These are phyloP conservation scores for Drosophila anomelani DNA, from an alignment of 2,888 invertebrate species.

Conservation along the genomic window DNA sequence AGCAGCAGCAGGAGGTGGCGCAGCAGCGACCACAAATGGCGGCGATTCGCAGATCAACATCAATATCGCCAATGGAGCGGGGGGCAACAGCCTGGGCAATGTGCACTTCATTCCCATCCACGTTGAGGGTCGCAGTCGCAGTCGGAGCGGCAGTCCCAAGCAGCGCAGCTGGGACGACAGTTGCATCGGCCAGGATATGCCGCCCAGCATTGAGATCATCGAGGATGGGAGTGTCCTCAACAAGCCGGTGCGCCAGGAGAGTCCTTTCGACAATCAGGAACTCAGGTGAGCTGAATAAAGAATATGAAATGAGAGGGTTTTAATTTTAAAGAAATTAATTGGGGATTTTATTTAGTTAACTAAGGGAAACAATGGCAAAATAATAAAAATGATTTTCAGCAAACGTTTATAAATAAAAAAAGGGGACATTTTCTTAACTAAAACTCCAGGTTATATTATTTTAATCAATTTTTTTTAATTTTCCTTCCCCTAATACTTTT, in stretches of 20 bases:
- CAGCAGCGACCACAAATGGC: conserved; percentile 36
- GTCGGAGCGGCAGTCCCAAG: conserved; percentile 68
- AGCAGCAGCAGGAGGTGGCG: conserved; percentile 38
- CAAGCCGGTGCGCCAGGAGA: conserved; percentile 27
- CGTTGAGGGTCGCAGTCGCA: conserved; percentile 77
- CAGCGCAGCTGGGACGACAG: conserved; percentile 81
- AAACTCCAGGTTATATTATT: too few species aligned
- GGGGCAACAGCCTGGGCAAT: conserved; percentile 81
- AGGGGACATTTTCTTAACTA: too few species aligned
- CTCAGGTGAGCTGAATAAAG: conserved; percentile 60
- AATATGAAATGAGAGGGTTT: background rate
- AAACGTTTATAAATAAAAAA: background rate
- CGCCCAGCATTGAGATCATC: conserved; percentile 79
- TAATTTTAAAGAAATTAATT: background rate
- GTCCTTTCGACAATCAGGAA: conserved; percentile 55
- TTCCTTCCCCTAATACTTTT: background rate
- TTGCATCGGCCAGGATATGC: conserved; percentile 71
- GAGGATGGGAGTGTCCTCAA: conserved; percentile 75
- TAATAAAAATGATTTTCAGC: too few species aligned
- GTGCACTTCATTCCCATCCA: conserved; percentile 83
- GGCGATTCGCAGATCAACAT: conserved; percentile 82
- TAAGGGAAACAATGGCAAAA: background rate
- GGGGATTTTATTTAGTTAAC: background rate
- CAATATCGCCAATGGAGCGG: conserved; percentile 80
- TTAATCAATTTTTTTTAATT: background rate